Evolutionary conservation across 2,113 vertebrate species (phyloP).

Genomic region (Phalacrocorax brasilianus): DNA sequence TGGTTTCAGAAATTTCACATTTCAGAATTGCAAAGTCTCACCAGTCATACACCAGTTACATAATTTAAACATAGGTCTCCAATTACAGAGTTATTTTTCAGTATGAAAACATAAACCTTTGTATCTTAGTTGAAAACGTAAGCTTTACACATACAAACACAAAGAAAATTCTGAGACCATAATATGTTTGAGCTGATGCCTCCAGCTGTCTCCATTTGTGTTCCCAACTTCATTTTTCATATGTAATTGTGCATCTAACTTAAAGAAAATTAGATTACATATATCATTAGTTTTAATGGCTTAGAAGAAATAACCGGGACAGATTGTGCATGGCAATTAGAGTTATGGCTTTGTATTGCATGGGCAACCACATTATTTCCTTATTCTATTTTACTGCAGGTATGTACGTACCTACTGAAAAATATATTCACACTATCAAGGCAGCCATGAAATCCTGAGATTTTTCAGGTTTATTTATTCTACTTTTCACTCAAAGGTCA

Average conservation of each 20-base stretch:
- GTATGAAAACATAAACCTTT: background rate
- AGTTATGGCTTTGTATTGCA: background rate
- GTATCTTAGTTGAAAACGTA: background rate
- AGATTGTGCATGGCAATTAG: background rate
- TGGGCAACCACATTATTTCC: background rate
- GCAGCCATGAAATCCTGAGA: background rate
- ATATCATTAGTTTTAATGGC: background rate
- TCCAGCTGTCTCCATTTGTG: background rate
- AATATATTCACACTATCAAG: background rate
- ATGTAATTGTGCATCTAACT: background rate
- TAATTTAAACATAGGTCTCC: background rate
- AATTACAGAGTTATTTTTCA: background rate
- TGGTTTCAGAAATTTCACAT: background rate
- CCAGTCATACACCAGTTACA: background rate
- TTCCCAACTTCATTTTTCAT: background rate
- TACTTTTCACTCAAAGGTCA: background rate
- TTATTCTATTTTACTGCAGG: background rate
- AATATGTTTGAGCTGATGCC: background rate
- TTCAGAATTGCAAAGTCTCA: background rate
- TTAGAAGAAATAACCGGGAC: background rate
- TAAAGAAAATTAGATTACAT: slow-evolving; percentile 7
- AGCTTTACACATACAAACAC: background rate
- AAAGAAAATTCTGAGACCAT: background rate
- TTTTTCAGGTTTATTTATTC: background rate
- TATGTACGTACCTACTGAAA: background rate